A percentile compares a stretch with the other conserved stretches of the same genome.
Conservation (phyloP, 2,888 invertebrate genomes). For the Rugalucina vietnamica region DNA sequence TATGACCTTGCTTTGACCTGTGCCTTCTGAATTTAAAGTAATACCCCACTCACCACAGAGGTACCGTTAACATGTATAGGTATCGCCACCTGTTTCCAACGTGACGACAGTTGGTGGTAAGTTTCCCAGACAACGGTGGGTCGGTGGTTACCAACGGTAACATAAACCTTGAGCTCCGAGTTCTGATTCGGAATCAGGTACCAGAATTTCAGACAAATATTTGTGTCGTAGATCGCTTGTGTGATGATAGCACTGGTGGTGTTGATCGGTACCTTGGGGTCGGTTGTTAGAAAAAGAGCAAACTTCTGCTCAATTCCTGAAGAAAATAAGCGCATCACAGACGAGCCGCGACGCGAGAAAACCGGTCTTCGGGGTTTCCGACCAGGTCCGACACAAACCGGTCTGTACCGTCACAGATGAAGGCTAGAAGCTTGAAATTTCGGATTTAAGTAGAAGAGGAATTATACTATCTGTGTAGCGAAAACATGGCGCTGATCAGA, state of each 20-base stretch:
- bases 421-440: no score
- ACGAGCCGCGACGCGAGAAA: no score
- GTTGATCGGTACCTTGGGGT: constrained; percentile 9
- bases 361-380: no score
- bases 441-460: no score
- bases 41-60: neutral
- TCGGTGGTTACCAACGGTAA: neutral
- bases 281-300: constrained; percentile 45
- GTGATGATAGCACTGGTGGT: constrained; percentile 18
- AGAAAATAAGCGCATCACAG: neutral
- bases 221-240: neutral
- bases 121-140: constrained; percentile 23
- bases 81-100: constrained; percentile 44
- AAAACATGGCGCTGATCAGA: no score
- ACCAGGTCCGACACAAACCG: no score
- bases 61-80: neutral
- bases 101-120: constrained; percentile 24
- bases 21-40: neutral
- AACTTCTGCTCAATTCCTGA: constrained; percentile 38
- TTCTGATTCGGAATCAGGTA: constrained; percentile 55
- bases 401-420: no score
- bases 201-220: constrained; percentile 49
- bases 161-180: constrained; percentile 36
- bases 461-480: no score
- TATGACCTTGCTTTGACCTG: no score